A percentile compares a stretch with the other conserved stretches of the same genome.
Conservation (phyloP, 2,888 invertebrate genomes). For the Scrobipalpa costella region DNA sequence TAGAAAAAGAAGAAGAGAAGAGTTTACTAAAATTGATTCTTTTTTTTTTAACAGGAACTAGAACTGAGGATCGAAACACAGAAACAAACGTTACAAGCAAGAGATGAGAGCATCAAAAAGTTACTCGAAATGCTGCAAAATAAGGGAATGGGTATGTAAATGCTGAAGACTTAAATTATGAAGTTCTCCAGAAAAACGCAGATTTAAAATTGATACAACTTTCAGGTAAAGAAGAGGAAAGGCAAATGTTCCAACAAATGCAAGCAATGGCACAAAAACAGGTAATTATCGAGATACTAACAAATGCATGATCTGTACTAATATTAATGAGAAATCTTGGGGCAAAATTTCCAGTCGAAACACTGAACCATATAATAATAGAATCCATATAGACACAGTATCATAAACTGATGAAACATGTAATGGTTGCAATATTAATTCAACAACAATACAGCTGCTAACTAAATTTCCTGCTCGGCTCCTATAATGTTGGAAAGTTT, state of each 20-base stretch:
- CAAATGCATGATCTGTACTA: slow-evolving; percentile 50
- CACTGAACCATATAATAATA: slow-evolving; percentile 6
- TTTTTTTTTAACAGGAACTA: slow-evolving; percentile 86
- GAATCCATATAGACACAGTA: background rate
- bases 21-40: background rate
- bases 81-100: slow-evolving; percentile 97
- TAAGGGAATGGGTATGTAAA: slow-evolving; percentile 94
- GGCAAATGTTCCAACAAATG: slow-evolving; percentile 98
- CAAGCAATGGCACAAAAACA: slow-evolving; percentile 98
- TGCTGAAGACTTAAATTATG: slow-evolving; percentile 18
- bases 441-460: background rate
- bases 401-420: background rate
- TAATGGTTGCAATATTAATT: background rate
- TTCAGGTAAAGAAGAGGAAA: slow-evolving; percentile 96
- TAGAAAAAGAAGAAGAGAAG: too few species aligned
- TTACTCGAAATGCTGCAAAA: slow-evolving; percentile 98
- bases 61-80: slow-evolving; percentile 98
- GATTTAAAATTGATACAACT: slow-evolving; percentile 68
- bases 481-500: slow-evolving; percentile 49
- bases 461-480: background rate
- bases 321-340: slow-evolving; percentile 30
- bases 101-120: slow-evolving; percentile 99
- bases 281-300: slow-evolving; percentile 80
- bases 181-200: slow-evolving; percentile 30
- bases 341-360: slow-evolving; percentile 27